Conservation (phyloP, 2,888 invertebrate genomes). For the Dryococelus australis region DNA sequence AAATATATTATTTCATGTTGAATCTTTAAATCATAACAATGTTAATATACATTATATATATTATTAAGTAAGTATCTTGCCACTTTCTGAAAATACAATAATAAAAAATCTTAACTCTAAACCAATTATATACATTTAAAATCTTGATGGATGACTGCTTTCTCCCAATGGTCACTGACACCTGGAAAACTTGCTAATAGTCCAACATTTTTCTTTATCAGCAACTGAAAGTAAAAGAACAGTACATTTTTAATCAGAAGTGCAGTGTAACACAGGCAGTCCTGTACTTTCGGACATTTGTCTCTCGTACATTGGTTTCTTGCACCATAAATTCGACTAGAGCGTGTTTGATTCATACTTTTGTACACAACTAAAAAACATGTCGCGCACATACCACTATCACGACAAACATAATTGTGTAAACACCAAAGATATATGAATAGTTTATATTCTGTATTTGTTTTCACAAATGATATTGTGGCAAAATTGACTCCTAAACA, state of each 20-base stretch:
- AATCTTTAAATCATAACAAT: neutral
- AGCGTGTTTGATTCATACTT: too few relatives aligned
- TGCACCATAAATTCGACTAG: too few relatives aligned
- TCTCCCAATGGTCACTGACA: neutral
- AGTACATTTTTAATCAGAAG: neutral
- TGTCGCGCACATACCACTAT: too few relatives aligned
- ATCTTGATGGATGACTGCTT: neutral
- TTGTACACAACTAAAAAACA: too few relatives aligned
- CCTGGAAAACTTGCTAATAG: neutral
- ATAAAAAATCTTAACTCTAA: neutral
- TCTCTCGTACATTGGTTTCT: too few relatives aligned
- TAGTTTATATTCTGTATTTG: too few relatives aligned
- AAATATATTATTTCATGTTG: neutral
- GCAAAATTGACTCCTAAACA: too few relatives aligned
- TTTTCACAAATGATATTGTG: too few relatives aligned
- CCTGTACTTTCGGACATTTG: too few relatives aligned
- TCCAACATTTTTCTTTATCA: neutral
- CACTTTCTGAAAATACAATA: neutral
- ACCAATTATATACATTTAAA: conserved; percentile 10
- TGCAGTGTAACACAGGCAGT: too few relatives aligned
- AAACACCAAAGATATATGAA: too few relatives aligned
- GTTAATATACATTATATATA: neutral
- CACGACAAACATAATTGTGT: too few relatives aligned
- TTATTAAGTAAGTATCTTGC: neutral
- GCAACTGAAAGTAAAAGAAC: neutral